Conservation (phyloP, 2,797 vertebrate genomes). For the Lateolabrax maculatus region DNA sequence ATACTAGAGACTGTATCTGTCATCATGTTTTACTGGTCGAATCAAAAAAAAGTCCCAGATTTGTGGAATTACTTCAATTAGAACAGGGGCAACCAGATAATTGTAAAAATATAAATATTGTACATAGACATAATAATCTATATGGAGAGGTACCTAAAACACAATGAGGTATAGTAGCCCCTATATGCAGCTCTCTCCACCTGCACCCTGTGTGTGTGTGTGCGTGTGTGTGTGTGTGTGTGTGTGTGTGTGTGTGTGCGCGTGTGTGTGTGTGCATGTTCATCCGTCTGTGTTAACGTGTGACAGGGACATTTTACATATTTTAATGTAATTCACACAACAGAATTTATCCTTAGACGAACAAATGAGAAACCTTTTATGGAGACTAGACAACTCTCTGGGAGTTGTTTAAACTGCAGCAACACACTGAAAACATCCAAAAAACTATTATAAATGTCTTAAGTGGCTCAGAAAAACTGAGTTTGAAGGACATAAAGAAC, state of each 20-base stretch:
- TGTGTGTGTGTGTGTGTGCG: slow-evolving; percentile 39
- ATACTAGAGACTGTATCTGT: slow-evolving; percentile 41
- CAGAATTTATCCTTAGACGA: slow-evolving; percentile 47
- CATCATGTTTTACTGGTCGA: slow-evolving; percentile 57
- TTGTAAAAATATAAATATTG: slow-evolving; percentile 86
- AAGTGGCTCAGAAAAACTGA: not conserved
- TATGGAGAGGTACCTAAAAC: slow-evolving; percentile 82
- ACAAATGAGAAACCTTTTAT: slow-evolving; percentile 25
- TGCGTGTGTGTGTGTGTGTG: slow-evolving; percentile 41
- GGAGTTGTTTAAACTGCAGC: not conserved
- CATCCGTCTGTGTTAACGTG: slow-evolving; percentile 47
- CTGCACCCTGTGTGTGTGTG: slow-evolving; percentile 68
- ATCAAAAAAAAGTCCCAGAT: slow-evolving; percentile 30
- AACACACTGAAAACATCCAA: not conserved
- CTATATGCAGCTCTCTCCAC: slow-evolving; percentile 82
- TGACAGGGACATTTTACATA: slow-evolving; percentile 56
- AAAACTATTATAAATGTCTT: not conserved
- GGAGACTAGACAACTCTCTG: slow-evolving; percentile 2
- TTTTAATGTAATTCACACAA: slow-evolving; percentile 52
- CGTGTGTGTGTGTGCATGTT: slow-evolving; percentile 16
- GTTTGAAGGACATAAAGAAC: not conserved
- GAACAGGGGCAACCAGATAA: slow-evolving; percentile 71
- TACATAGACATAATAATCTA: slow-evolving; percentile 87
- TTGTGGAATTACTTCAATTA: slow-evolving; percentile 61
- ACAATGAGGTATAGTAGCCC: slow-evolving; percentile 79